Base-by-base conservation (phyloP, 1,140 invertebrate genomes). In the Notospermus geniculatus region DNA sequence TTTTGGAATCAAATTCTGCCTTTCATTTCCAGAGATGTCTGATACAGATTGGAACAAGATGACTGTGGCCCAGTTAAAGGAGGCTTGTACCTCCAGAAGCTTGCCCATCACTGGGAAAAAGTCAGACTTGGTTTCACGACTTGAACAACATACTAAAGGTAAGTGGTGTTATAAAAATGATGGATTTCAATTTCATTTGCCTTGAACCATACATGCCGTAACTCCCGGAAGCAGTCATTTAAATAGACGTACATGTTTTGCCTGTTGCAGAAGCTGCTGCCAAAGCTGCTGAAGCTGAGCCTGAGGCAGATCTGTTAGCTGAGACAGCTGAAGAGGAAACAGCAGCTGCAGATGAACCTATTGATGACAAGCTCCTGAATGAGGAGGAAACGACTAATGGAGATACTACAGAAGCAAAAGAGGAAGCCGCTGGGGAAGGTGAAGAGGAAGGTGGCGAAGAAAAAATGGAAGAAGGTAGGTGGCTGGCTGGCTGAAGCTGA, bases 31-130 rank as follows among this genome's bases (percentile, higher is more conserved):
- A 36, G 5, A 36, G 32, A 36, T 36, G 32, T 36, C 32, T 36
- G 32, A 36, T 15, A 36, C 46, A 7, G 46, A 50, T 19, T 50
- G n/a, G n/a, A 50, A 50, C 46, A 50, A 50, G 25, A 19, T 50
- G 25, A 50, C 46, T 23, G 46, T 50, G n/a, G 46, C 46, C 19
- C 46, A 50, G 25, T 27, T 50, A n/a, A 50, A 50, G 46, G 46
- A 50, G 25, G 46, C n/a, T 9, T 50, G 46, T 50, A n/a, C n/a
- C 5, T 23, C n/a, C 4, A 19, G n/a, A 50, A 27, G 46, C 25
- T 9, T 50, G 4, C n/a, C 19, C n/a, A n/a, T 50, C n/a, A 27
- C 25, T 50, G 46, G 46, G n/a, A 50, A 50, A n/a, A 50, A 50
- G n/a, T 19, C 46, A 7, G 46, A 50, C 46, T 50, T 50, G n/a